Evolutionary conservation across 2,888 invertebrate genomes (phyloP).

Genomic region (Amphimallon solstitiale): DNA sequence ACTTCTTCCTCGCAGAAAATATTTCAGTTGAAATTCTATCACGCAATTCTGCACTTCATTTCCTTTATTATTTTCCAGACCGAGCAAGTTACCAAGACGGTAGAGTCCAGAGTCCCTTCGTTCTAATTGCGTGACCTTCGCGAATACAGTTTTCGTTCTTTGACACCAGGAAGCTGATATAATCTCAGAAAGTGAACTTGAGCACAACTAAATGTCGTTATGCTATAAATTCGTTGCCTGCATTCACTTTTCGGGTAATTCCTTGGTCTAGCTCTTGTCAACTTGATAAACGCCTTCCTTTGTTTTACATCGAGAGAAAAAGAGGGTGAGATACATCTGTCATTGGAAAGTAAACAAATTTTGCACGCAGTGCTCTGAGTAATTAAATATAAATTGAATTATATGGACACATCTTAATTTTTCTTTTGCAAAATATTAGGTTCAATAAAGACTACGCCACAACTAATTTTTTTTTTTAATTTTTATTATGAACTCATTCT

Average conservation of each 20-base stretch:
- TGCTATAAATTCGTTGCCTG: slow-evolving; percentile 14
- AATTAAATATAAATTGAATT: too few species aligned
- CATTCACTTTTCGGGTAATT: slow-evolving; percentile 7
- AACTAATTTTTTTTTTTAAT: too few species aligned
- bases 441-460: too few species aligned
- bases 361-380: too few species aligned
- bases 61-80: slow-evolving; percentile 27
- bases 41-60: slow-evolving; percentile 6
- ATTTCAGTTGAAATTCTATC: slow-evolving; percentile 16
- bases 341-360: background rate
- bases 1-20: background rate
- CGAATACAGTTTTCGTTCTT: slow-evolving; percentile 18
- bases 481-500: too few species aligned
- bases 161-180: slow-evolving; percentile 21
- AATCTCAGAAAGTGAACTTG: slow-evolving; percentile 20
- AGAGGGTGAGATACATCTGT: background rate
- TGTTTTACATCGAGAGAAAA: background rate
- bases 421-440: too few species aligned
- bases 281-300: slow-evolving; percentile 6
- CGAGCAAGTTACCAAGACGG: slow-evolving; percentile 2
- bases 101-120: background rate
- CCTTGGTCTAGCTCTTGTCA: background rate
- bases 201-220: slow-evolving; percentile 18
- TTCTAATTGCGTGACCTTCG: slow-evolving; percentile 30
- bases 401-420: too few species aligned